Conservation (phyloP, 2,113 vertebrate species). For the Stictonetta naevosa region DNA sequence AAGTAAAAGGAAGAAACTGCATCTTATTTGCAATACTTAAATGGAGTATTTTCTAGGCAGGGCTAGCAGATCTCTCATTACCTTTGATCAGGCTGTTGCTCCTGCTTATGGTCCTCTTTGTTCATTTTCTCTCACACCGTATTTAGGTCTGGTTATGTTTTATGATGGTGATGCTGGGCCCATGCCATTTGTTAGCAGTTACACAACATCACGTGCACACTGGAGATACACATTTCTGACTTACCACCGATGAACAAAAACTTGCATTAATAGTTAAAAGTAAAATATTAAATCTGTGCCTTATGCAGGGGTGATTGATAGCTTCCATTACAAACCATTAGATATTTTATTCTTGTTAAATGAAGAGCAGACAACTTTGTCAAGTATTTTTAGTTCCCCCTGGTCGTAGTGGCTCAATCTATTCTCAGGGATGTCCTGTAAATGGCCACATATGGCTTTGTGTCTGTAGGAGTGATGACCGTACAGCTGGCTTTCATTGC, state of each 20-base stretch:
- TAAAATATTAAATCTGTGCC: conserved; percentile 56
- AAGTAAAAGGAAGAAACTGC: not conserved
- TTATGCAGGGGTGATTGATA: conserved; percentile 73
- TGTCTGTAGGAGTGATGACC: conserved; percentile 86
- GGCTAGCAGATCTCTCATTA: not conserved
- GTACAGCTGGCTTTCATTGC: conserved; percentile 85
- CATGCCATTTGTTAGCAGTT: not conserved
- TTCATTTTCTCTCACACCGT: not conserved
- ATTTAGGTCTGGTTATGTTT: conserved; percentile 10
- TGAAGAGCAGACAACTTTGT: conserved; percentile 85
- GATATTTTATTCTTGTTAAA: conserved; percentile 88
- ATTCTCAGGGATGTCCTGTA: conserved; percentile 81
- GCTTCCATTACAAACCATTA: conserved; percentile 83
- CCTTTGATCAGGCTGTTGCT: not conserved
- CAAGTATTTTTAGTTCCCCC: conserved; percentile 84
- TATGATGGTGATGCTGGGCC: not conserved
- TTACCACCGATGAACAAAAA: conserved; percentile 73
- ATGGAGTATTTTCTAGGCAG: not conserved
- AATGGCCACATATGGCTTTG: conserved; percentile 87
- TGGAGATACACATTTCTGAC: conserved; percentile 52
- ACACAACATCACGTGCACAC: not conserved
- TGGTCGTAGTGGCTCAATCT: conserved; percentile 80
- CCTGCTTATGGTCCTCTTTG: rapidly evolving
- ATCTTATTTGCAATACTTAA: not conserved
- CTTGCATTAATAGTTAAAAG: conserved; percentile 78